Evolutionary conservation across 2,888 invertebrate genomes (phyloP), one percentile per base, ranked within the genome.

Genomic region (Malachius bipustulatus): DNA sequence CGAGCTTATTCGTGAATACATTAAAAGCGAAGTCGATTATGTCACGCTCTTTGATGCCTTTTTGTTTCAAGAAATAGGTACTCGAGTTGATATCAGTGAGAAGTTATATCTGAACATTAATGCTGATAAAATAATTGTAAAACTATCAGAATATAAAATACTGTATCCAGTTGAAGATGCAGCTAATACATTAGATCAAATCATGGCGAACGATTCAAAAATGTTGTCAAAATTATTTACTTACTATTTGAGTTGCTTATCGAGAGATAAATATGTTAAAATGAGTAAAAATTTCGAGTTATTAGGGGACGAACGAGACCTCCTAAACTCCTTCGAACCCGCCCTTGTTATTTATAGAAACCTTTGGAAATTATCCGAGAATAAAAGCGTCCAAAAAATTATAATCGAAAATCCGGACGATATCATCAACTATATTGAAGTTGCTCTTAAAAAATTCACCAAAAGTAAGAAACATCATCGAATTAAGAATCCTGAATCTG

Each of bases 301-400:
- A 26, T 46, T 66, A n/a, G 41, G 39, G 16, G 31, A 52, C 27
- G 66, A 70, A 51, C n/a, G n/a, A n/a, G n/a, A n/a, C n/a, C n/a
- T n/a, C n/a, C n/a, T n/a, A n/a, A n/a, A n/a, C n/a, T n/a, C 38
- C 29, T 45, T 56, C 4, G 56, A 60, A 48, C 56, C 64, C 32
- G 68, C 69, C 55, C 52, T 66, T 14, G 50, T 58, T 3, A 62
- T 69, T 38, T 64, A 71, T 24, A 67, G 69, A 37, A 44, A 71
- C 27, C 57, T 75, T 13, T 65, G 68, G 37, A 65, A 66, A 47
- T 59, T 74, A 50, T 59, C 69, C 2, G 62, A 63, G 37, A 61
- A 63, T 41, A 58, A 64, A 35, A 60, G 61, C 48, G 55, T 71
- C 16, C 57, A 67, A 26, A 51, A 52, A 32, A 47, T 56, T 34